Evolutionary conservation across 2,888 invertebrate species (phyloP).

Genomic region (Cryptocephalus moraei): DNA sequence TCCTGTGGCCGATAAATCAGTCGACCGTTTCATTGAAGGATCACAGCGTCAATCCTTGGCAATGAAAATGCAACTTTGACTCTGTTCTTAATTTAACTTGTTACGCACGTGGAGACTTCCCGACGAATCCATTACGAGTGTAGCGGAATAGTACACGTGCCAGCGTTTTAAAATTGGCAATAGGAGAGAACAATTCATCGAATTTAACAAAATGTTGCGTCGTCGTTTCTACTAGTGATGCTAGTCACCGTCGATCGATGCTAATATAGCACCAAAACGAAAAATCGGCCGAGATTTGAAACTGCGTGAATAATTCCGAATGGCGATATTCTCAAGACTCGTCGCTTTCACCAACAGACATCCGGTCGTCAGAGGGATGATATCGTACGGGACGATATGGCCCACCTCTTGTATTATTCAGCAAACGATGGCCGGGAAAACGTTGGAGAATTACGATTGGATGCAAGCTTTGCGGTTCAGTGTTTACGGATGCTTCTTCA

Average conservation of each 20-base stretch:
- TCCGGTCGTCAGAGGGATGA: slow-evolving; percentile 53
- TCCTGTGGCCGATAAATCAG: too few species aligned
- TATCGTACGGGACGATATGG: slow-evolving; percentile 62
- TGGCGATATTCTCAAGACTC: slow-evolving; percentile 40
- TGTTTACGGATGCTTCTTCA: slow-evolving; percentile 69
- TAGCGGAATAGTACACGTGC: not conserved
- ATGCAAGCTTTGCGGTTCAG: slow-evolving; percentile 61
- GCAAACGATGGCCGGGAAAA: slow-evolving; percentile 57
- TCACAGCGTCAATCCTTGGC: too few species aligned
- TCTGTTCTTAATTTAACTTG: too few species aligned
- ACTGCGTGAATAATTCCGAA: too few species aligned
- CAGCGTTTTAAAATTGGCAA: slow-evolving; percentile 3
- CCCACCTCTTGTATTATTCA: slow-evolving; percentile 63
- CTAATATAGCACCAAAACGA: too few species aligned
- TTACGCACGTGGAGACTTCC: not conserved
- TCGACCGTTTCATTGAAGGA: too few species aligned
- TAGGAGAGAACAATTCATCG: not conserved
- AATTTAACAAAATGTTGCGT: slow-evolving; percentile 6
- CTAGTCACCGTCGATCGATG: too few species aligned
- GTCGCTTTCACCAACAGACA: slow-evolving; percentile 38
- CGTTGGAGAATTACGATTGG: slow-evolving; percentile 58
- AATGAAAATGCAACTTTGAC: too few species aligned
- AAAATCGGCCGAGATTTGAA: too few species aligned
- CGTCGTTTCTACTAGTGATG: slow-evolving; percentile 5
- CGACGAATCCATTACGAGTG: slow-evolving; percentile 1